phyloP scores from a whole-genome alignment of 1,140 invertebrate genomes.

The Drosophila virilis region DNA sequence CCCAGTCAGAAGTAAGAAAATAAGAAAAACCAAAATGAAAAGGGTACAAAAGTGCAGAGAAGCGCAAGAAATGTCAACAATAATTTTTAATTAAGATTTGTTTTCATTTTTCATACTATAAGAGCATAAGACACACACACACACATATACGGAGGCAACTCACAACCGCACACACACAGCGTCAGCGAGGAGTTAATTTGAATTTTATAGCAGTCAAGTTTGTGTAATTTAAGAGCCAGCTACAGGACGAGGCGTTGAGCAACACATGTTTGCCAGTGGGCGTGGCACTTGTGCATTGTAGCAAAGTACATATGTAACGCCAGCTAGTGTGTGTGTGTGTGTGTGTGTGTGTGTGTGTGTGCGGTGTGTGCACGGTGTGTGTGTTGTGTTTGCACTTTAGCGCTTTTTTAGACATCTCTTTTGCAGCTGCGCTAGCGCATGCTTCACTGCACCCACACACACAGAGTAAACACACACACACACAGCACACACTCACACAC shows the following conservation, averaged over 20 bases:
- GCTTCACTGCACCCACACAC: conserved; percentile 42
- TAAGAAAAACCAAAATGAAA: background rate
- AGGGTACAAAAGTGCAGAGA: background rate
- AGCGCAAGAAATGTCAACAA: conserved; percentile 74
- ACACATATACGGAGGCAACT: conserved; percentile 1
- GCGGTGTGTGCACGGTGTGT: background rate
- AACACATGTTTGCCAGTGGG: conserved; percentile 72
- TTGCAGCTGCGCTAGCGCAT: conserved; percentile 33
- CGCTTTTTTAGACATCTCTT: conserved; percentile 52
- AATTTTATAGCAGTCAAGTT: conserved; percentile 81
- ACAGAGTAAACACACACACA: conserved; percentile 37
- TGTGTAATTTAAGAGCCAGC: conserved; percentile 72
- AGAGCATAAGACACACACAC: conserved; percentile 40
- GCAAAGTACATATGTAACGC: conserved; percentile 17
- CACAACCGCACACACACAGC: conserved; percentile 6
- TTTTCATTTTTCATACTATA: conserved; percentile 75
- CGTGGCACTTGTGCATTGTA: conserved; percentile 40
- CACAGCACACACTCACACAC: conserved; percentile 5
- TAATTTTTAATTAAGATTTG: conserved; percentile 82
- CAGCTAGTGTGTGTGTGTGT: conserved; percentile 13
- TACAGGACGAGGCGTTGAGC: conserved; percentile 57
- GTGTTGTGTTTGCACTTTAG: conserved; percentile 20
- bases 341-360: conserved; percentile 34
- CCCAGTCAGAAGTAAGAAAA: background rate
- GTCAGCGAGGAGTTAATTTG: conserved; percentile 72